A percentile compares a stretch with the other conserved stretches of the same genome.
Conservation (phyloP, 1,140 invertebrate species). For the Druon quercuslanigerum region DNA sequence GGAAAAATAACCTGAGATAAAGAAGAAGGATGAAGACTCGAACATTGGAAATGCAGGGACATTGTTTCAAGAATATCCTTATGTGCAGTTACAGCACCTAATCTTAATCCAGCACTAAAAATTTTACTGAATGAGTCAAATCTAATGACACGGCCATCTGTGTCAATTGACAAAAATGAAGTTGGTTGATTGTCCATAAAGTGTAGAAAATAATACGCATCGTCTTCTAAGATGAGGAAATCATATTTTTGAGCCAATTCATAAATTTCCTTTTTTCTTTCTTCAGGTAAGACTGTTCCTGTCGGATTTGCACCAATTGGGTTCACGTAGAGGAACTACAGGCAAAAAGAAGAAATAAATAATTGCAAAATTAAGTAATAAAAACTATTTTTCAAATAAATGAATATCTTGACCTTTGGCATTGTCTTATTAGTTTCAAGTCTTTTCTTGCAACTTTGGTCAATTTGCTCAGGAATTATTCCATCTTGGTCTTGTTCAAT, state of each 20-base stretch:
- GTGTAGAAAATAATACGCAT: constrained; percentile 80
- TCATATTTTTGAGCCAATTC: constrained; percentile 78
- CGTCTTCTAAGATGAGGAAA: constrained; percentile 81
- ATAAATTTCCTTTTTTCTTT: constrained; percentile 77
- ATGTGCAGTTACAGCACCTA: constrained; percentile 78
- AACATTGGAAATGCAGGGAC: constrained; percentile 74
- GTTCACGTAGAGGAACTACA: constrained; percentile 78
- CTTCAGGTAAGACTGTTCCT: constrained; percentile 73
- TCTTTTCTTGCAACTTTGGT: constrained; percentile 57
- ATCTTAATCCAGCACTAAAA: constrained; percentile 75
- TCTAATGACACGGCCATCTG: constrained; percentile 79
- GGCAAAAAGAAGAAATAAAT: constrained; percentile 34
- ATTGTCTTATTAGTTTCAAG: constrained; percentile 45
- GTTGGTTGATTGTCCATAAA: constrained; percentile 74
- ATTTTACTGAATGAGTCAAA: constrained; percentile 82
- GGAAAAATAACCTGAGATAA: constrained; percentile 76
- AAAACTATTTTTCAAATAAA: background rate
- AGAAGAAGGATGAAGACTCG: constrained; percentile 77
- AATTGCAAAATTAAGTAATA: background rate
- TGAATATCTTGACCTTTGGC: constrained; percentile 64
- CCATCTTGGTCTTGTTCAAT: constrained; percentile 69
- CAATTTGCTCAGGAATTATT: constrained; percentile 63
- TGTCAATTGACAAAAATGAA: constrained; percentile 79
- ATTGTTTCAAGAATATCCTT: constrained; percentile 69
- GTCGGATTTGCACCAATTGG: constrained; percentile 81